Evolutionary conservation across 2,797 vertebrate species (phyloP), one percentile per base, ranked within the genome.

Genomic region (Acanthis flammea): DNA sequence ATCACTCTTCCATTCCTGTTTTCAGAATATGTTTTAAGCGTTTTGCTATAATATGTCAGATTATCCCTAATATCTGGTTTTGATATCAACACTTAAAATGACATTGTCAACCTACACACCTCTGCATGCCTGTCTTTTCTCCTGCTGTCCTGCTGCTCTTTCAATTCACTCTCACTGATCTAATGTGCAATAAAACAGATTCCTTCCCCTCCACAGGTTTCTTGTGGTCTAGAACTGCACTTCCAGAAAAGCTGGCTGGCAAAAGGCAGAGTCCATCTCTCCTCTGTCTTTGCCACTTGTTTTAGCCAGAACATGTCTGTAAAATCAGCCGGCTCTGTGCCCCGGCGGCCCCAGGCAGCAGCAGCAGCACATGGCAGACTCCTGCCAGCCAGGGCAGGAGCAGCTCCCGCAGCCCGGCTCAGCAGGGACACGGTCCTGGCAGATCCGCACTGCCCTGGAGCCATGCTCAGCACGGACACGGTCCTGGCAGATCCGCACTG

Each of bases 341-440:
- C 0, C 24, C 0, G 1, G 5, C 25, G 61, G 47, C 84, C 48
- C 15, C 7, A 0, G n/a, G 47, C n/a, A 35, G 54, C 54, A 2
- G 22, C 54, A 22, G 14, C 54, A 7, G 30, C 51, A 7, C 0
- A 5, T 44, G 23, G 74, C 27, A 14, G 19, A 3, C 12, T 28
- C 17, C 33, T 1, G 3, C 30, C 30, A n/a, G 51, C 51, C 19
- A 19, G 51, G 18, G 31, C 53, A 6, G 53, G 53, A n/a, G 53
- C 53, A 30, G 53, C 53, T n/a, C 53, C 19, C 53, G 53, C 48
- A 28, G 48, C 39, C 39, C 15, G 15, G 39, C 39, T 41, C 19
- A 53, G 51, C 53, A 3, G 2, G 19, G 30, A 30, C 50, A 19
- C 28, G 28, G 50, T 51, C 28, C 50, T 30, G 28, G 28, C 50